Evolutionary conservation across 1,140 invertebrate species (phyloP), one percentile per base, ranked within the genome.

Genomic region (Heliconius hermathena): DNA sequence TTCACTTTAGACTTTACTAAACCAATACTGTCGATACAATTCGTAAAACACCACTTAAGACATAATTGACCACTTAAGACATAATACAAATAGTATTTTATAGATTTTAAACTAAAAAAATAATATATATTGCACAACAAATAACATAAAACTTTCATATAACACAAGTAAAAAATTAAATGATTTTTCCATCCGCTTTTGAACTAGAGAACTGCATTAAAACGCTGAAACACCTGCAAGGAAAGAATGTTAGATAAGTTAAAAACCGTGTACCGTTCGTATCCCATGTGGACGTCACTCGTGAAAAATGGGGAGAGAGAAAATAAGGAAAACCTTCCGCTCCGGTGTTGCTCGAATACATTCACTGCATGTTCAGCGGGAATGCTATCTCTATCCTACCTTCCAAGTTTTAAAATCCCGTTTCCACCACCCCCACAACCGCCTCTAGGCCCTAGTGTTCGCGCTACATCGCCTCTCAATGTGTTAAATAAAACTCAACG

Each of bases 241-340:
- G 80, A 73, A 82, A 86, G 84, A 85, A 88, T 86, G 83, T 86
- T 81, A 80, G 84, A 78, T 94, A 94, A 94, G 92, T 94, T 92
- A 92, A 91, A 94, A 94, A 89, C 90, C 91, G 81, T 94, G 92
- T 94, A 90, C 84, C 83, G 76, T 77, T 85, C 80, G 73, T 81
- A 85, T 90, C 87, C 88, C 88, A 81, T 88, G 86, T 86, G 89
- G 84, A 87, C 86, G 87, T 81, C 80, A 80, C 84, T 74, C 80
- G 75, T 78, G 84, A 86, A 90, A 89, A 88, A 90, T 88, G 83
- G 81, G 82, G 80, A 84, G 81, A 82, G 79, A 80, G 70, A 90
- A 52, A 90, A 91, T 91, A 89, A 87, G 86, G 84, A 85, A 91
- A 87, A 81, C 84, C 82, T 85, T 87, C 84, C 85, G 82, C 88